phyloP scores from a whole-genome alignment of 2,113 vertebrate genomes.

The Erythrocebus patas region DNA sequence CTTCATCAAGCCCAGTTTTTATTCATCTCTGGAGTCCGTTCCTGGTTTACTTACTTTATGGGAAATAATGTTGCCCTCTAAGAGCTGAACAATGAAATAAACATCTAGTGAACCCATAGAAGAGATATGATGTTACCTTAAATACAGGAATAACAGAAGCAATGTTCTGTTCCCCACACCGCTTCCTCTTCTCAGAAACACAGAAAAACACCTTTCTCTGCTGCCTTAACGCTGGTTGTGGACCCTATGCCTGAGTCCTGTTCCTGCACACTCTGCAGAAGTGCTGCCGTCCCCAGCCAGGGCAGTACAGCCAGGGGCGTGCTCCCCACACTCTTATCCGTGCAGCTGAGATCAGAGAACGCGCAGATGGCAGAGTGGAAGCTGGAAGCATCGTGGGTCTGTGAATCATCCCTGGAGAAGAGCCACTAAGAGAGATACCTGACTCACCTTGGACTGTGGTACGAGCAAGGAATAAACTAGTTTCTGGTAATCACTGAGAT shows the following conservation, averaged over 20 bases:
- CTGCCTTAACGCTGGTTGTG: background rate
- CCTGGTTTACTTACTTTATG: background rate
- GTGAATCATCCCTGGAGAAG: background rate
- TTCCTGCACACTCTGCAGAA: fast-evolving
- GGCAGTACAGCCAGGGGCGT: too few relatives aligned
- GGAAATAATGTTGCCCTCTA: background rate
- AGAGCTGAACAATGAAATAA: background rate
- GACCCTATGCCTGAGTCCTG: background rate
- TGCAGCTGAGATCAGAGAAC: background rate
- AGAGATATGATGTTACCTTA: background rate
- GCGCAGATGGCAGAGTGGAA: fast-evolving
- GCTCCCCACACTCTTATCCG: fast-evolving
- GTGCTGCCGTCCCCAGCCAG: fast-evolving
- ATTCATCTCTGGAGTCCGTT: background rate
- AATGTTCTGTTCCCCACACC: background rate
- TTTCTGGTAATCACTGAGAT: background rate
- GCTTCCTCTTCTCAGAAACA: background rate
- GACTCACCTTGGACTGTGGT: background rate
- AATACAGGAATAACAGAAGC: background rate
- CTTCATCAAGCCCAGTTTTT: background rate
- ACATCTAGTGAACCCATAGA: background rate
- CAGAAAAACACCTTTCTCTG: background rate
- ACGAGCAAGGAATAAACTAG: background rate
- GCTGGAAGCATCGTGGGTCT: background rate
- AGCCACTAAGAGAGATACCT: background rate